phyloP scores from a whole-genome alignment of 2,797 vertebrate genomes.

The Nothura maculosa region DNA sequence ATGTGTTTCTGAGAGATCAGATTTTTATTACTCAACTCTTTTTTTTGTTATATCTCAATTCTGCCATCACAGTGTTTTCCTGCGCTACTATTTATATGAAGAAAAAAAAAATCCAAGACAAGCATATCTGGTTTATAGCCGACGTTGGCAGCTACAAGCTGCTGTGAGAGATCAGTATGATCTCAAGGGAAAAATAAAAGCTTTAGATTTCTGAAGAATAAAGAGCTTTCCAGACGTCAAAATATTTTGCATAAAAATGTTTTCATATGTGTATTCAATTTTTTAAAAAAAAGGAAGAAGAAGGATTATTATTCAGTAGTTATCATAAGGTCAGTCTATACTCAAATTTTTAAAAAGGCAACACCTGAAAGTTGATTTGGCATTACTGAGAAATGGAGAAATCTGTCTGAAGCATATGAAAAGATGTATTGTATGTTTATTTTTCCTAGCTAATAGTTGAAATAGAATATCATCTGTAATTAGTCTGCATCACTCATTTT shows the following conservation, averaged over 20 bases:
- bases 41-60: not conserved
- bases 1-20: not conserved
- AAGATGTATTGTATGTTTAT: not conserved
- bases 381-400: not conserved
- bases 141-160: not conserved
- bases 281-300: not conserved
- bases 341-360: not conserved
- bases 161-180: not conserved
- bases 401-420: not conserved
- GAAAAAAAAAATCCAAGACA: not conserved
- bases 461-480: not conserved
- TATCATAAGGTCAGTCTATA: not conserved
- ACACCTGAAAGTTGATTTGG: not conserved
- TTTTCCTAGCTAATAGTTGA: not conserved
- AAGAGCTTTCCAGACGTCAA: not conserved
- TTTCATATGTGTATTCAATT: not conserved
- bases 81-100: rapidly evolving
- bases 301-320: not conserved
- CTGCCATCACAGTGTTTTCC: not conserved
- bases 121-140: not conserved
- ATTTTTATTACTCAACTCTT: not conserved
- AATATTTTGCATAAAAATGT: not conserved
- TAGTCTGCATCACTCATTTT: not conserved
- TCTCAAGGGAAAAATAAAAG: not conserved
- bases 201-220: not conserved